Base-by-base conservation (phyloP, 2,888 invertebrate species). In the Aleiodes leptofemur region DNA sequence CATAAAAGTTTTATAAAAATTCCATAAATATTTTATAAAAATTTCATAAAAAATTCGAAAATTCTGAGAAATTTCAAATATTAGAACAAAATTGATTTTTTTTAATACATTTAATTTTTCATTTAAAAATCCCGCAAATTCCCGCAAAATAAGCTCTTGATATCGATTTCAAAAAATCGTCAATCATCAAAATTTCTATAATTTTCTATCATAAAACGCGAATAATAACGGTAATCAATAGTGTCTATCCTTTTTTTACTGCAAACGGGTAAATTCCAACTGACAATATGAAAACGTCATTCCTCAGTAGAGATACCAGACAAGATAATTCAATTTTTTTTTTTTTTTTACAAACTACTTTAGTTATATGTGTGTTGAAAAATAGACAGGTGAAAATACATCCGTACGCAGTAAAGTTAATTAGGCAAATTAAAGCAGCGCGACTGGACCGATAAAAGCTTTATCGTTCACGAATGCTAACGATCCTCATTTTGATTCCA, bases 201-300 rank as follows among this genome's bases (percentile, higher is more conserved):
- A 43, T 9, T 14, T 14, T 34, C 29, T 16, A 38, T 61, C 16
- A 38, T 72, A 73, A 61, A 76, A 73, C 59, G 53, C 66, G 73
- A 72, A 73, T 56, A 68, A 55, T 43, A 9, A 43, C 9, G 9
- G 43, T 11, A 8, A 43, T 43, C 43, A 23, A 23, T 38, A 5
- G 6, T 5, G 38, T 38, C 38, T 38, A 1, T 75, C 77, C 78
- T 71, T 38, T 38, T 43, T 11, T 8, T 9, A 11, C 43, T 23
- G 23, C 43, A 43, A 43, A 43, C 7, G 7, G 7, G 43, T 8
- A 43, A 43, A 43, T 74, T 72, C 74, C 78, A 81, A 83, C 82
- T 82, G 81, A 82, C 83, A 82, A 83, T 83, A 79, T 69, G 76
- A 78, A 43, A 74, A 77, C 69, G 79, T 79, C 75, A 79, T 79